phyloP scores from a whole-genome alignment of 2,113 vertebrate genomes.

The Antennarius striatus region DNA sequence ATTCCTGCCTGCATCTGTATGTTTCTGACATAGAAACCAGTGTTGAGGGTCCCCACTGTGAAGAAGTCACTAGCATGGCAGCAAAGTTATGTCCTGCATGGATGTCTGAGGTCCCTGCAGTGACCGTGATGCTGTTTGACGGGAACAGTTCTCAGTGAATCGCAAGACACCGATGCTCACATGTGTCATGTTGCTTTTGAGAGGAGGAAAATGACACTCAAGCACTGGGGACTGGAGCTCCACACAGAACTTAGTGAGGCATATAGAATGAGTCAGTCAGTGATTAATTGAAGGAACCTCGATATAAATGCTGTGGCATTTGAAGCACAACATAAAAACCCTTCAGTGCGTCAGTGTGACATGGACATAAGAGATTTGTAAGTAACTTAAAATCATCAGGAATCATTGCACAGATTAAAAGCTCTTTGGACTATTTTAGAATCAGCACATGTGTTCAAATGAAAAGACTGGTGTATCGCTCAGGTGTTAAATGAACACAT shows the following conservation, averaged over 20 bases:
- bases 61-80: constrained; percentile 20
- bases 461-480: constrained; percentile 6
- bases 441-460: background rate
- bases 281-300: background rate
- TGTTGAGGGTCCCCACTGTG: constrained; percentile 9
- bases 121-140: constrained; percentile 41
- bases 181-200: constrained; percentile 16
- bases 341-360: background rate
- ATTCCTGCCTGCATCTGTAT: constrained; percentile 25
- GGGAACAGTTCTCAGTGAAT: constrained; percentile 46
- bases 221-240: background rate
- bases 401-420: too few species aligned
- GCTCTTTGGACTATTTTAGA: too few species aligned
- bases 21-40: constrained; percentile 8
- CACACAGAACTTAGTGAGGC: background rate
- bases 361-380: background rate
- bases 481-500: constrained; percentile 19
- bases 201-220: constrained; percentile 15
- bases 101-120: constrained; percentile 39
- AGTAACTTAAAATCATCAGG: too few species aligned
- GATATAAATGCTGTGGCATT: background rate
- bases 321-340: background rate
- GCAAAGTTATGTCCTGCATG: background rate
- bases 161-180: constrained; percentile 1
- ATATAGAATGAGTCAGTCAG: background rate